A percentile compares a stretch with the other conserved stretches of the same genome.
Evolutionary conservation across 2,888 invertebrate genomes (phyloP).

Genomic region (Nymphalis polychloros): DNA sequence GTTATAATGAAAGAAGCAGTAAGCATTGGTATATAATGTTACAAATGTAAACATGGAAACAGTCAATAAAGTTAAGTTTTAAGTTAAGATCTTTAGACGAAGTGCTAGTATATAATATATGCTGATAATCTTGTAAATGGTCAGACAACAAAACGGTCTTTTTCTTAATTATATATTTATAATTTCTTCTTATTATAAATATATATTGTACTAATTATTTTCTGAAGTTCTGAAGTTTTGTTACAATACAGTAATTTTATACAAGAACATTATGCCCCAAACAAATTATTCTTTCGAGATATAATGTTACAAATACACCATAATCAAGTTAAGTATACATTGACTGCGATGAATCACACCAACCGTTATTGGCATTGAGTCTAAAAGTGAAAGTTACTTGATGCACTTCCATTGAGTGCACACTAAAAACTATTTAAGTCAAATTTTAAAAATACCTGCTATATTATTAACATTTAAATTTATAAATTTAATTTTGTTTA

Average conservation of each 20-base stretch:
- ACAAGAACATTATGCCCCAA: background rate
- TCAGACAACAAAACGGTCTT: background rate
- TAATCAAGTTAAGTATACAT: slow-evolving; percentile 34
- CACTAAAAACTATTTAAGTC: slow-evolving; percentile 52
- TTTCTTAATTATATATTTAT: too few species aligned
- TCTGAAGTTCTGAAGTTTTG: too few species aligned
- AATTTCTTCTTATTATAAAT: too few species aligned
- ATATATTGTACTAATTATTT: too few species aligned
- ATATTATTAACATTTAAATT: background rate
- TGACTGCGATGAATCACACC: slow-evolving; percentile 66
- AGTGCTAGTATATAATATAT: slow-evolving; percentile 8
- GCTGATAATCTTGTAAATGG: slow-evolving; percentile 16
- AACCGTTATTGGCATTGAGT: slow-evolving; percentile 76
- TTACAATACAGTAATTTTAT: too few species aligned
- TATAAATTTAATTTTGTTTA: background rate
- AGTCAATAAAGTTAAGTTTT: slow-evolving; percentile 25
- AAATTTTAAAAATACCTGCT: slow-evolving; percentile 20
- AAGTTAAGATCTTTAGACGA: slow-evolving; percentile 24
- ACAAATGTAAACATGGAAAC: slow-evolving; percentile 8
- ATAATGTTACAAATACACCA: slow-evolving; percentile 23
- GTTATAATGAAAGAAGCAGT: background rate
- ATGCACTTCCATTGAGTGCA: slow-evolving; percentile 62
- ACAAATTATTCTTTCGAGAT: background rate
- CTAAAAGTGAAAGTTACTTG: slow-evolving; percentile 76
- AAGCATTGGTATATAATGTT: slow-evolving; percentile 1